Percentiles rank a stretch among this genome's conserved stretches.
These are phyloP conservation scores for Musca vetustissima DNA, from an alignment of 1,140 invertebrate species.

Conservation along the genomic window DNA sequence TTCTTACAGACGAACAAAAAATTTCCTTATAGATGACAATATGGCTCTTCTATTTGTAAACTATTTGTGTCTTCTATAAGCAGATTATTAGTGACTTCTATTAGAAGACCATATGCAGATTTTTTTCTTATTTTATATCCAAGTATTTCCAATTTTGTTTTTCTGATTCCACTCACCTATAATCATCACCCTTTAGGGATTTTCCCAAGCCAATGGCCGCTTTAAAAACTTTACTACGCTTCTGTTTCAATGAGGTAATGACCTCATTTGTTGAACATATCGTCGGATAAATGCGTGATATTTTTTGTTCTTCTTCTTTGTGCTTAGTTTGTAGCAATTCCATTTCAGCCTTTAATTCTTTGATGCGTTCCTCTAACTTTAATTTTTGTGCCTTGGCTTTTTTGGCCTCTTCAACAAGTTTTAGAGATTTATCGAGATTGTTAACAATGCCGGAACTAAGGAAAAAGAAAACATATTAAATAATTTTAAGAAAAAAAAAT, in stretches of 20 bases:
- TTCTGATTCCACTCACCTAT: constrained; percentile 49
- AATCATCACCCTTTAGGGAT: constrained; percentile 42
- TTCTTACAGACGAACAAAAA: too few relatives aligned
- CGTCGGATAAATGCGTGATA: constrained; percentile 42
- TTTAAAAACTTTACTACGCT: constrained; percentile 41
- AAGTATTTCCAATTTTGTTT: not conserved
- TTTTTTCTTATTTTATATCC: not conserved
- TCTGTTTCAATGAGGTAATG: constrained; percentile 45
- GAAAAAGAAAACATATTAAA: constrained; percentile 10
- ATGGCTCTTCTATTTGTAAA: too few relatives aligned
- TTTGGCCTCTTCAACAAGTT: constrained; percentile 43
- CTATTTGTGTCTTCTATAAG: too few relatives aligned
- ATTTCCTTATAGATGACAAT: too few relatives aligned
- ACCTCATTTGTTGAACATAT: constrained; percentile 47
- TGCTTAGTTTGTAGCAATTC: constrained; percentile 36
- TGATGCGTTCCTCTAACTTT: constrained; percentile 36
- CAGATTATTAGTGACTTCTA: too few relatives aligned
- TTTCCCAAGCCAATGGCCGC: constrained; percentile 46
- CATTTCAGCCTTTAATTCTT: constrained; percentile 43
- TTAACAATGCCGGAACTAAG: constrained; percentile 39
- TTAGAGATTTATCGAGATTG: constrained; percentile 44
- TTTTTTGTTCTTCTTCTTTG: constrained; percentile 41
- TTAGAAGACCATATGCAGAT: not conserved
- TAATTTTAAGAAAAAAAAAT: not conserved
- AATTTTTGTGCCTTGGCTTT: constrained; percentile 40